Evolutionary conservation across 2,888 invertebrate species (phyloP).

Genomic region (Chloromyia formosa): DNA sequence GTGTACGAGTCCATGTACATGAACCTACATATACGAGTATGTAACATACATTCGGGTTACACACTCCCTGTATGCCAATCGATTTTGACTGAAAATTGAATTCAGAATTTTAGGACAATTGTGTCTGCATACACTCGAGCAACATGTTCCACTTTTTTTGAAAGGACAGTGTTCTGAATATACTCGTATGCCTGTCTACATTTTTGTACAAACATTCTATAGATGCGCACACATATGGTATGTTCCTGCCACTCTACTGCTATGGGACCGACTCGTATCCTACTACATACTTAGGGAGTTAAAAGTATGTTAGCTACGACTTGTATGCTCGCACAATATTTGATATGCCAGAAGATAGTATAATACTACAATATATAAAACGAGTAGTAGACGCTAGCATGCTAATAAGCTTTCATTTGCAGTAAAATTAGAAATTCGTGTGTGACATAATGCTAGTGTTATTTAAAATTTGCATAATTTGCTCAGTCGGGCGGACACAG

Average conservation of each 20-base stretch:
- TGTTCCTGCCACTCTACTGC: too few relatives aligned
- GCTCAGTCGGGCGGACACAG: background rate
- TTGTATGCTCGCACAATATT: background rate
- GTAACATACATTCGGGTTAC: too few relatives aligned
- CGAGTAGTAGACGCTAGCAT: background rate
- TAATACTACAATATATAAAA: background rate
- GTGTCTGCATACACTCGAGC: slow-evolving; percentile 22
- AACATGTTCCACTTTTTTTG: slow-evolving; percentile 6
- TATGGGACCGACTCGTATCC: too few relatives aligned
- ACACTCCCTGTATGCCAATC: background rate
- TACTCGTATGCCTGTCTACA: background rate
- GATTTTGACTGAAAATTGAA: slow-evolving; percentile 25
- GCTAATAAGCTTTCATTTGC: slow-evolving; percentile 22
- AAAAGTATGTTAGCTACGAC: background rate
- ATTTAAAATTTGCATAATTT: slow-evolving; percentile 35
- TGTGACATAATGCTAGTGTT: slow-evolving; percentile 9
- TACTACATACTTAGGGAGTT: background rate
- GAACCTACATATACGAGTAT: too few relatives aligned
- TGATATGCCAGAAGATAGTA: background rate
- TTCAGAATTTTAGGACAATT: slow-evolving; percentile 26
- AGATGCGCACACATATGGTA: background rate
- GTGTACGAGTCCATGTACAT: too few relatives aligned
- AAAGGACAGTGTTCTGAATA: background rate
- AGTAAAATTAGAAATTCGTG: slow-evolving; percentile 19
- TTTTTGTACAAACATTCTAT: background rate